Evolutionary conservation across 1,140 invertebrate genomes (phyloP).

Genomic region (Cotesia glomerata): DNA sequence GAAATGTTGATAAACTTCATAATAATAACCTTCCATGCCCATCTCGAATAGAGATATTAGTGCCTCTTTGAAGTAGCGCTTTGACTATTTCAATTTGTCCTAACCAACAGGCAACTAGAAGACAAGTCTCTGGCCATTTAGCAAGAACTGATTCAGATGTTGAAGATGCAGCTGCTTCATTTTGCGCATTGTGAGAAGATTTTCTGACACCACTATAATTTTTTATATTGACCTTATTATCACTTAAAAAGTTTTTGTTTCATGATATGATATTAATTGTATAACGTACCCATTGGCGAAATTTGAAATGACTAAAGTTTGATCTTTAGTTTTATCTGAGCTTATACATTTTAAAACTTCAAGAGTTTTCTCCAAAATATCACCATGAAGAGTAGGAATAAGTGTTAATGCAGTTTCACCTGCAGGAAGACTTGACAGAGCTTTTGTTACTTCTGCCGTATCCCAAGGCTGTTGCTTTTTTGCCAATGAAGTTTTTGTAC

Average conservation of each 20-base stretch:
- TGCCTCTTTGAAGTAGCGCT: conserved; percentile 46
- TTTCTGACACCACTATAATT: conserved; percentile 41
- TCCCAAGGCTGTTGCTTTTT: conserved; percentile 51
- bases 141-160: conserved; percentile 41
- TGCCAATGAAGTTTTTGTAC: conserved; percentile 39
- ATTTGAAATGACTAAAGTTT: conserved; percentile 30
- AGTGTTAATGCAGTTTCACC: conserved; percentile 48
- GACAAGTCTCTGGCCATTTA: conserved; percentile 56
- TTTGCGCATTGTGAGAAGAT: conserved; percentile 40
- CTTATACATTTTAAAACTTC: conserved; percentile 39
- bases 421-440: conserved; percentile 50
- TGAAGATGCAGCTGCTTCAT: conserved; percentile 37
- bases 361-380: conserved; percentile 40
- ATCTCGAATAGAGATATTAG: conserved; percentile 46
- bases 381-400: conserved; percentile 44
- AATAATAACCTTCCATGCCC: conserved; percentile 53
- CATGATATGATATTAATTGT: neutral
- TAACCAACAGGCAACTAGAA: conserved; percentile 52
- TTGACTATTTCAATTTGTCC: conserved; percentile 50
- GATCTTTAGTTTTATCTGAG: conserved; percentile 18
- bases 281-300: conserved; percentile 48
- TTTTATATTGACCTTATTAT: neutral
- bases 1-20: neutral
- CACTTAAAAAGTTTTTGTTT: neutral
- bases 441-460: conserved; percentile 46